Base-by-base conservation (phyloP, 2,888 invertebrate species). In the Rhagonycha fulva region DNA sequence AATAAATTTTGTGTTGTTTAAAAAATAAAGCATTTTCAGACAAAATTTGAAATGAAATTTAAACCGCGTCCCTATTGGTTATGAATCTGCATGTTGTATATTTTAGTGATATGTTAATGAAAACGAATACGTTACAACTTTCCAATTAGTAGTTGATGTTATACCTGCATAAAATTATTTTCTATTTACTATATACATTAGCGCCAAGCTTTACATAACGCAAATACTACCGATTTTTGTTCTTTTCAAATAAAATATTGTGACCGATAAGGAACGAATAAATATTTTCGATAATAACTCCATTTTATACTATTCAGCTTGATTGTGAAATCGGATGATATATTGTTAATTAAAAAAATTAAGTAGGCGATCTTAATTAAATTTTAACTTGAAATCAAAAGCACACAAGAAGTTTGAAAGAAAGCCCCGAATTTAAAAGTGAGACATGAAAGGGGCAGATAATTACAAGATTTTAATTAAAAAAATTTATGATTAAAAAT, bases 361-460 rank as follows among this genome's bases (percentile, higher is more conserved):
- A 68, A 68, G 68, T 5, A 63, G 19, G 80, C 81, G n/a, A 66
- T 66, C 63, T 66, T 66, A 66, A 66, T 66, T 66, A 83, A 82
- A 81, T 81, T 81, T 81, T 81, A 81, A 80, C 82, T 81, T 81
- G 80, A 82, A 84, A 82, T 82, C 82, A 80, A 76, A 81, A 81
- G 80, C 81, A 82, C 80, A 83, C 76, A 82, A 77, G 32, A 81
- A 82, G 81, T 76, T 81, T 80, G 79, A 76, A 80, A 81, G 81
- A 75, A 79, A 79, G 79, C 80, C 80, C 81, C 80, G 74, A 83
- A 84, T 83, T 47, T 83, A 82, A 83, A 83, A 83, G 80, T 82
- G 82, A 81, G 81, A 81, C 79, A 78, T 80, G 79, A 76, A 80
- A 80, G 81, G 81, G 80, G 77, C 60, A 69, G 75, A 75, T 72